Conservation (phyloP, 2,113 vertebrate genomes). For the Brienomyrus brachyistius region DNA sequence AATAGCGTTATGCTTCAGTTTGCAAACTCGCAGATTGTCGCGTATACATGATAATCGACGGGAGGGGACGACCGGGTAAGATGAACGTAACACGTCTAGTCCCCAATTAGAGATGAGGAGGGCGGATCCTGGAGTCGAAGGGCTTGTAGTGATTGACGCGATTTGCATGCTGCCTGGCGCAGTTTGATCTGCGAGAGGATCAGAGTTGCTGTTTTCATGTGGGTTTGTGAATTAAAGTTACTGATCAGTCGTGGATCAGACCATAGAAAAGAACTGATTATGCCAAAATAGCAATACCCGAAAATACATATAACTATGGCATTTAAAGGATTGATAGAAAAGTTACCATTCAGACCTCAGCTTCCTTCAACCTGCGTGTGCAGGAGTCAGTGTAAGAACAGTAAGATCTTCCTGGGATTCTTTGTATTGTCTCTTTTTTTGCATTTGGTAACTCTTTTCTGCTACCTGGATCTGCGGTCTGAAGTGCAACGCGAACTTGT, state of each 20-base stretch:
- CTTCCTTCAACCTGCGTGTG: slow-evolving; percentile 50
- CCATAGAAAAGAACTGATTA: slow-evolving; percentile 46
- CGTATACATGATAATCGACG: not conserved
- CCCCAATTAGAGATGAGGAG: slow-evolving; percentile 49
- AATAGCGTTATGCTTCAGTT: not conserved
- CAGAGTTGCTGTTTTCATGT: slow-evolving; percentile 28
- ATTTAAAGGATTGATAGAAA: slow-evolving; percentile 53
- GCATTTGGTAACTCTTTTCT: slow-evolving; percentile 79
- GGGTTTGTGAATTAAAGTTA: slow-evolving; percentile 26
- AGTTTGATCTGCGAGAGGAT: slow-evolving; percentile 22
- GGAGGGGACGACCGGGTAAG: not conserved
- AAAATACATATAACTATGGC: slow-evolving; percentile 50
- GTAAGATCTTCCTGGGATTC: slow-evolving; percentile 74
- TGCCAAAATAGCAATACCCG: slow-evolving; percentile 55
- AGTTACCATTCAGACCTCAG: slow-evolving; percentile 46
- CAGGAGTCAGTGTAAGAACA: slow-evolving; percentile 62
- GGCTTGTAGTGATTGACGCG: slow-evolving; percentile 50
- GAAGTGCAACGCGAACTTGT: slow-evolving; percentile 73
- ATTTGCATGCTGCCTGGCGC: slow-evolving; percentile 47
- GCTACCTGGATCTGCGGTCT: slow-evolving; percentile 78
- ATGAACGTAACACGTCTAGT: slow-evolving; percentile 10
- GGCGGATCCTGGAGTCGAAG: slow-evolving; percentile 43
- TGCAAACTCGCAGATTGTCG: slow-evolving; percentile 3
- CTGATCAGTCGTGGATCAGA: slow-evolving; percentile 47
- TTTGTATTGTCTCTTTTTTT: slow-evolving; percentile 79